Conservation (phyloP, 2,888 invertebrate species). For the Oscheius sp. region DNA sequence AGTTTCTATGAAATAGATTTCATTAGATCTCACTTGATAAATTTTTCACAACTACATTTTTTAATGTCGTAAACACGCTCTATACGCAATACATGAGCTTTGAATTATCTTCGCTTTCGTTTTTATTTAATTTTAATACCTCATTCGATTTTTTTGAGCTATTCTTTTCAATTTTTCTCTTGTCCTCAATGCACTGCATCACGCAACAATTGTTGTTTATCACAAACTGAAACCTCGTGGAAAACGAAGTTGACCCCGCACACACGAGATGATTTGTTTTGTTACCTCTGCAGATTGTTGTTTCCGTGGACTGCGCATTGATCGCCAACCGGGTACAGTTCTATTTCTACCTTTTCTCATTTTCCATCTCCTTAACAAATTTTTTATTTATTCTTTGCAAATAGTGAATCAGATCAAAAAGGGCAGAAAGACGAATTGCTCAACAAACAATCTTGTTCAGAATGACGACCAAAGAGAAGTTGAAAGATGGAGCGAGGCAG, state of each 20-base stretch:
- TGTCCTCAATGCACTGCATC: too few relatives aligned
- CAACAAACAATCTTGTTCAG: neutral
- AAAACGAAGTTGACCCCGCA: constrained; percentile 7
- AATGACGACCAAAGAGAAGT: constrained; percentile 13
- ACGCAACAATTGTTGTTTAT: constrained; percentile 11
- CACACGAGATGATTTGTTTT: constrained; percentile 11
- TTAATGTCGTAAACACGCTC: too few relatives aligned
- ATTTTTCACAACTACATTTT: too few relatives aligned
- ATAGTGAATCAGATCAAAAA: constrained; percentile 8
- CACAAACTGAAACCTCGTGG: constrained; percentile 14
- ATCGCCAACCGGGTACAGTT: neutral
- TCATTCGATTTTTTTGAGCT: too few relatives aligned
- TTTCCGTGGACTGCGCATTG: neutral
- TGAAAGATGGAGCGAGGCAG: constrained; percentile 80
- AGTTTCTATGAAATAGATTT: too few relatives aligned
- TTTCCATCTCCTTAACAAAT: neutral
- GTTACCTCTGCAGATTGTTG: neutral
- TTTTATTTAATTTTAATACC: too few relatives aligned
- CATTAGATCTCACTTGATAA: too few relatives aligned
- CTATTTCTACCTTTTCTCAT: neutral
- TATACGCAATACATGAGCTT: too few relatives aligned
- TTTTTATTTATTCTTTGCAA: constrained; percentile 17
- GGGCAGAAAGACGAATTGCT: neutral
- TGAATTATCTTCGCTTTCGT: too few relatives aligned
- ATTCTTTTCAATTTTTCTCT: too few relatives aligned